phyloP scores from a whole-genome alignment of 2,113 vertebrate species.

The Microcebus ravelobensis region DNA sequence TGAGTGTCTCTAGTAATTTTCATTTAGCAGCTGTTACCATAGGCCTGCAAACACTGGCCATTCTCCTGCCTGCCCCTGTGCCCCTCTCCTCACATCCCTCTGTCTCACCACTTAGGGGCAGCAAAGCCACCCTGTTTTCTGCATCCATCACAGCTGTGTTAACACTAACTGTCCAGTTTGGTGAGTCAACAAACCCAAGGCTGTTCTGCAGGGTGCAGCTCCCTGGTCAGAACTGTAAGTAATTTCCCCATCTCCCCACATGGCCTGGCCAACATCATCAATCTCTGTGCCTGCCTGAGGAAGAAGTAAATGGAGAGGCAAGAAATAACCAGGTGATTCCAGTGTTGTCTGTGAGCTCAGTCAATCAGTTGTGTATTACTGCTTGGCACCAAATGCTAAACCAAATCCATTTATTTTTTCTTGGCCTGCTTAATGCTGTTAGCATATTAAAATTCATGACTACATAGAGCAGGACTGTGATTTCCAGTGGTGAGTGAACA shows the following conservation, averaged over 20 bases:
- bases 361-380: constrained; percentile 69
- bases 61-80: background rate
- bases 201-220: background rate
- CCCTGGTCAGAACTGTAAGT: background rate
- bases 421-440: constrained; percentile 47
- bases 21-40: background rate
- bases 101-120: background rate
- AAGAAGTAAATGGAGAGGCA: background rate
- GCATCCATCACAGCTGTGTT: background rate
- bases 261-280: background rate
- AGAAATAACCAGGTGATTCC: background rate
- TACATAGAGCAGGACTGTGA: background rate
- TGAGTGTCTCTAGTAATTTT: background rate
- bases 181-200: background rate
- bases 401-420: constrained; percentile 44
- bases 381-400: constrained; percentile 62
- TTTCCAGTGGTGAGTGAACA: background rate
- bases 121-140: background rate
- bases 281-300: background rate
- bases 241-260: rapidly evolving
- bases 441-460: background rate
- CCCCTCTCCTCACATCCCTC: background rate
- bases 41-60: background rate
- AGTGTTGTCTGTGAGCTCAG: constrained; percentile 20
- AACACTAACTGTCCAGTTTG: background rate